Conservation (phyloP, 1,140 invertebrate species). For the Halesus radiatus region DNA sequence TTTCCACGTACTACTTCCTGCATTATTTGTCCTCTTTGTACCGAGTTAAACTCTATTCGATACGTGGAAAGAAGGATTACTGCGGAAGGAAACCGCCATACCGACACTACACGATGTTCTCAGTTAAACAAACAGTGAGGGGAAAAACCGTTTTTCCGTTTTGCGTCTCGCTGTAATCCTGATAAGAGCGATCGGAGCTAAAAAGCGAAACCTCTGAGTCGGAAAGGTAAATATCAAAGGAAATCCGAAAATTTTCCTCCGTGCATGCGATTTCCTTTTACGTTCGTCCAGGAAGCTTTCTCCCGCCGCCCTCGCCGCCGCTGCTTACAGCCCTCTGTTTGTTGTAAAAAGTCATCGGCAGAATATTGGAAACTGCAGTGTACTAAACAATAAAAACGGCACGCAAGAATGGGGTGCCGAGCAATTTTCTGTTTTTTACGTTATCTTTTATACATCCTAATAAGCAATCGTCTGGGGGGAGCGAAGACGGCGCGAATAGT, state of each 20-base stretch:
- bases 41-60: too few relatives aligned
- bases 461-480: background rate
- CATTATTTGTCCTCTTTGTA: too few relatives aligned
- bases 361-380: slow-evolving; percentile 37
- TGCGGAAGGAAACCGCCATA: slow-evolving; percentile 4
- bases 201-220: slow-evolving; percentile 47
- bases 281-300: slow-evolving; percentile 20
- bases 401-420: slow-evolving; percentile 36
- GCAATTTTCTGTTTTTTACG: slow-evolving; percentile 22
- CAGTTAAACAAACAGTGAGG: slow-evolving; percentile 16
- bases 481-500: background rate
- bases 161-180: slow-evolving; percentile 38
- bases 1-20: too few relatives aligned
- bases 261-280: slow-evolving; percentile 30
- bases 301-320: background rate
- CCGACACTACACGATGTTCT: slow-evolving; percentile 22
- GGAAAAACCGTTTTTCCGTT: slow-evolving; percentile 1
- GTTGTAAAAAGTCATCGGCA: slow-evolving; percentile 23
- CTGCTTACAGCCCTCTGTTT: background rate
- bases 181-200: slow-evolving; percentile 47
- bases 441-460: slow-evolving; percentile 27
- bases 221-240: slow-evolving; percentile 54
- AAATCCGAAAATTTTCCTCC: slow-evolving; percentile 47
- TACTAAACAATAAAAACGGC: slow-evolving; percentile 27
- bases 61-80: slow-evolving; percentile 2